Evolutionary conservation across 1,140 invertebrate genomes (phyloP).

Genomic region (Daktulosphaira vitifoliae): DNA sequence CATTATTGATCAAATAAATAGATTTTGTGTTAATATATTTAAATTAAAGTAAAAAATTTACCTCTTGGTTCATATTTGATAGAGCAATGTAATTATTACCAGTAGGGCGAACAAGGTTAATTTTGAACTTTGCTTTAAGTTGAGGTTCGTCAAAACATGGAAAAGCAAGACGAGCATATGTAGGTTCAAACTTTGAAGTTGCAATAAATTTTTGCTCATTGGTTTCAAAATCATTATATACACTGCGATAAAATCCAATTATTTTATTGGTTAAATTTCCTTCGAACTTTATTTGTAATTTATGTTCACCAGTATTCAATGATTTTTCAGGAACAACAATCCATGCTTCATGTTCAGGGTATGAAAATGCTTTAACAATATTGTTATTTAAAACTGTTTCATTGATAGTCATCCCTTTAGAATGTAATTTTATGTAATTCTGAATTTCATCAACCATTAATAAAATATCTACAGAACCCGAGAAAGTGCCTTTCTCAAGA

Average conservation of each 20-base stretch:
- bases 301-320: slow-evolving; percentile 52
- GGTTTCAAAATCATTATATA: slow-evolving; percentile 50
- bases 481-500: slow-evolving; percentile 57
- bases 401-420: slow-evolving; percentile 53
- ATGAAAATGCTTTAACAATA: slow-evolving; percentile 43
- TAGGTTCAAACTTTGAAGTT: slow-evolving; percentile 87
- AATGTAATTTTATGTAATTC: slow-evolving; percentile 60
- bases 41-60: slow-evolving; percentile 36
- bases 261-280: slow-evolving; percentile 59
- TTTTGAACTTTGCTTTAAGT: slow-evolving; percentile 79
- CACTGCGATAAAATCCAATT: slow-evolving; percentile 70
- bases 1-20: no score
- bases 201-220: slow-evolving; percentile 60
- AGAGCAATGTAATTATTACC: slow-evolving; percentile 56
- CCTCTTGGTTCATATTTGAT: slow-evolving; percentile 63
- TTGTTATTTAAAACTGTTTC: slow-evolving; percentile 26
- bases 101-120: slow-evolving; percentile 62
- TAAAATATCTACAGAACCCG: slow-evolving; percentile 62
- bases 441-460: slow-evolving; percentile 51
- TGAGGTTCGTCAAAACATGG: slow-evolving; percentile 94
- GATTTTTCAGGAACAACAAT: slow-evolving; percentile 50
- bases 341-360: slow-evolving; percentile 56
- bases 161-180: slow-evolving; percentile 81
- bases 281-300: slow-evolving; percentile 55
- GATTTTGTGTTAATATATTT: no score